phyloP scores from a whole-genome alignment of 2,113 vertebrate genomes.

The Drymodes brunneopygia region DNA sequence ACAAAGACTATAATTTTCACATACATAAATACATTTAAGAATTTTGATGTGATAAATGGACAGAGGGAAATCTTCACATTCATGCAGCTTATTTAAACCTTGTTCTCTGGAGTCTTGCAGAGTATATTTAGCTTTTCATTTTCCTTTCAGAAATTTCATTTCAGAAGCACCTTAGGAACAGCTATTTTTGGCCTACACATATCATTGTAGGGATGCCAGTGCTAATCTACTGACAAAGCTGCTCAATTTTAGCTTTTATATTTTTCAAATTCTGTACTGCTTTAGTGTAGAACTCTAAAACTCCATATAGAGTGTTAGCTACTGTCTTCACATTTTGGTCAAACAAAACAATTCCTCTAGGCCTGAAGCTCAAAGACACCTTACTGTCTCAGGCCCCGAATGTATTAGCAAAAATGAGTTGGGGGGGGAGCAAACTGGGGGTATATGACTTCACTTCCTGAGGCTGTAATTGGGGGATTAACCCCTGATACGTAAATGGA shows the following conservation, averaged over 20 bases:
- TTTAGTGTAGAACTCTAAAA: too few relatives aligned
- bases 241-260: background rate
- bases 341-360: too few relatives aligned
- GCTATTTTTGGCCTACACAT: background rate
- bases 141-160: constrained; percentile 16
- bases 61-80: background rate
- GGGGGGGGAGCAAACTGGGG: too few relatives aligned
- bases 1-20: background rate
- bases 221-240: background rate
- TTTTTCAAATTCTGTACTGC: too few relatives aligned
- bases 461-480: too few relatives aligned
- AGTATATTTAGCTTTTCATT: constrained; percentile 16
- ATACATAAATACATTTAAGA: background rate
- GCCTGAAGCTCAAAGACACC: too few relatives aligned
- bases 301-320: too few relatives aligned
- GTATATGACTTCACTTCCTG: too few relatives aligned
- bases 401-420: too few relatives aligned
- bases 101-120: background rate
- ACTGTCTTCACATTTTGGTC: too few relatives aligned
- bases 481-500: too few relatives aligned
- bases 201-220: background rate
- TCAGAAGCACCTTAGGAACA: constrained; percentile 17
- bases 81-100: constrained; percentile 1
- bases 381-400: too few relatives aligned
- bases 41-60: background rate